Base-by-base conservation (phyloP, 2,888 invertebrate species). In the Ornithoptera priamus region DNA sequence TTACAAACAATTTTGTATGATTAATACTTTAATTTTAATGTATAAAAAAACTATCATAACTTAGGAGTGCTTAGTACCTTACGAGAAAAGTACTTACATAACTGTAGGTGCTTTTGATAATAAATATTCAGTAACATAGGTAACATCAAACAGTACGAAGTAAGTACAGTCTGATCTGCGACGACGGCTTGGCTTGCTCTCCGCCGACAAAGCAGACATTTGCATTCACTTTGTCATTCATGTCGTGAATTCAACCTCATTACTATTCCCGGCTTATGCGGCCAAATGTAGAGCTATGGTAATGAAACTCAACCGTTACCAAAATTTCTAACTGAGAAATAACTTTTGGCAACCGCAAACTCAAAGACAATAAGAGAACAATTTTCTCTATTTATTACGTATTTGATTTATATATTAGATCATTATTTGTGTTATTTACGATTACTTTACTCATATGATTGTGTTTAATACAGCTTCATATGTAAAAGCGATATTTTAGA, bases 141-240 rank as follows among this genome's bases (percentile, higher is more conserved):
- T 72, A 53, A 76, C 74, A 76, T 74, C 74, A 69, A 69, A 63
- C 76, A 77, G 75, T 73, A 72, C 75, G 72, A 71, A 75, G 78
- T 71, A 69, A 65, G 66, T 63, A 63, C 67, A 24, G 74, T 80
- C 74, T 79, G 82, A 80, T 81, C 85, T 85, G 82, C 80, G 78
- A 82, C 80, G 80, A 82, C 80, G 80, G 80, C 79, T 81, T 46
- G 66, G 60, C 60, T 70, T 74, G 76, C 75, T 73, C 77, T 42
- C 58, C 62, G 77, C 86, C 87, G 87, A 89, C 89, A 89, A 87
- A 88, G 86, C 79, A 71, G 67, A 78, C 80, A 92, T 92, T 92
- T 90, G 89, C 92, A 92, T 92, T 84, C 87, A 88, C 89, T 92
- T 90, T 89, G 90, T 87, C 85, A 92, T 92, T 92, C 92, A 86